Percentiles rank a stretch among this genome's conserved stretches.
Evolutionary conservation across 2,888 invertebrate species (phyloP).

Genomic region (Microdon myrmicae): DNA sequence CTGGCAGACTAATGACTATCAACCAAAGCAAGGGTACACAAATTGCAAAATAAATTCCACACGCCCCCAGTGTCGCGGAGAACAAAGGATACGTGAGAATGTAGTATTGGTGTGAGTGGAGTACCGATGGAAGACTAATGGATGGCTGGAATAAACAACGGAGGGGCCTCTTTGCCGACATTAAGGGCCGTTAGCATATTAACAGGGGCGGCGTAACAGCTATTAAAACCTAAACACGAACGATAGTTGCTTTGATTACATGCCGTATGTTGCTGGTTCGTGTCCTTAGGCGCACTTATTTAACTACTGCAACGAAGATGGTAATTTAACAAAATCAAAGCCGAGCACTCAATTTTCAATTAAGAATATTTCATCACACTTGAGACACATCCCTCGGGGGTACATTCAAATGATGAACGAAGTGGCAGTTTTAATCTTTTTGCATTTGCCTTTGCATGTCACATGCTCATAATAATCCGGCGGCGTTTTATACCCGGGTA

Average conservation of each 20-base stretch:
- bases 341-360: slow-evolving; percentile 61
- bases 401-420: too few relatives aligned
- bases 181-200: slow-evolving; percentile 33
- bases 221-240: slow-evolving; percentile 26
- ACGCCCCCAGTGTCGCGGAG: slow-evolving; percentile 21
- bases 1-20: slow-evolving; percentile 21
- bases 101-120: too few relatives aligned
- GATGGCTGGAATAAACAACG: slow-evolving; percentile 7
- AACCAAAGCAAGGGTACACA: slow-evolving; percentile 10
- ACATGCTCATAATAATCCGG: too few relatives aligned
- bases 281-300: slow-evolving; percentile 15
- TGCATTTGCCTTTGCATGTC: too few relatives aligned
- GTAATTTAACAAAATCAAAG: slow-evolving; percentile 54
- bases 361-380: slow-evolving; percentile 53
- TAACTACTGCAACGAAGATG: slow-evolving; percentile 22
- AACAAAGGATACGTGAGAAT: slow-evolving; percentile 5
- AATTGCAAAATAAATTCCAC: slow-evolving; percentile 45
- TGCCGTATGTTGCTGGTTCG: slow-evolving; percentile 17
- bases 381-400: slow-evolving; percentile 2
- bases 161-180: neutral
- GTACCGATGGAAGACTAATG: neutral
- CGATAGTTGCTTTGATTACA: neutral
- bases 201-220: slow-evolving; percentile 23
- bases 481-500: too few relatives aligned
- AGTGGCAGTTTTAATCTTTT: too few relatives aligned